Evolutionary conservation across 2,797 vertebrate genomes (phyloP).

Genomic region (Hephaestus fuliginosus): DNA sequence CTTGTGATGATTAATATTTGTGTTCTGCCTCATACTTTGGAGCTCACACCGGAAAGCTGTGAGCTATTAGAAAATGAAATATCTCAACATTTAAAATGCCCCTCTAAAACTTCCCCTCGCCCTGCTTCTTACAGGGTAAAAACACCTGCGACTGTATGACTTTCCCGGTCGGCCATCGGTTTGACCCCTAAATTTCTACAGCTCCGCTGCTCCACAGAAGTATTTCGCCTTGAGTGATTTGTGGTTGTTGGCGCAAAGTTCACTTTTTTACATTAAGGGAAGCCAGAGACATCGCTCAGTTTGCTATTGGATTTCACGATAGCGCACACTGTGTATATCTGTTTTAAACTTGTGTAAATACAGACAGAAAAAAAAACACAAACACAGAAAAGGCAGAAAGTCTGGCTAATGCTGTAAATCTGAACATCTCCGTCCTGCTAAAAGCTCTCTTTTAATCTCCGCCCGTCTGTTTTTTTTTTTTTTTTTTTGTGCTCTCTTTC

Average conservation of each 20-base stretch:
- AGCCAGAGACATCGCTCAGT: constrained; percentile 17
- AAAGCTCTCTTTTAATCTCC: constrained; percentile 55
- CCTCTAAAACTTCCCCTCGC: background rate
- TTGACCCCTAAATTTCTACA: constrained; percentile 4
- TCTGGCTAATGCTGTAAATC: constrained; percentile 36
- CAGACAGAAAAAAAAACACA: constrained; percentile 47
- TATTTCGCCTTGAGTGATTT: constrained; percentile 24
- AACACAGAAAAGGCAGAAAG: constrained; percentile 28
- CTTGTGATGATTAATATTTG: constrained; percentile 39
- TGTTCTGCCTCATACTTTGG: constrained; percentile 8
- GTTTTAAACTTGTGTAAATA: constrained; percentile 57
- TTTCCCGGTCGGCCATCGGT: background rate
- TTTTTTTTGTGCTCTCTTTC: constrained; percentile 27
- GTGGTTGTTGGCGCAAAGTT: constrained; percentile 37
- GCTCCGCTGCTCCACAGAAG: constrained; percentile 3
- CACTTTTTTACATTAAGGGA: constrained; percentile 21
- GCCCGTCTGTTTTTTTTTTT: constrained; percentile 42
- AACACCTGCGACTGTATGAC: background rate
- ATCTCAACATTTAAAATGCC: constrained; percentile 5
- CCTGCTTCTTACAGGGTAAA: constrained; percentile 5
- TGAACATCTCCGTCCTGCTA: constrained; percentile 47
- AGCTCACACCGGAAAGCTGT: constrained; percentile 9
- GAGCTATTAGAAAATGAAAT: constrained; percentile 9
- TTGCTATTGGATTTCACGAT: constrained; percentile 54
- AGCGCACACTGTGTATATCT: constrained; percentile 44